Evolutionary conservation across 2,888 invertebrate genomes (phyloP).

Genomic region (Eupelmus urozonus): DNA sequence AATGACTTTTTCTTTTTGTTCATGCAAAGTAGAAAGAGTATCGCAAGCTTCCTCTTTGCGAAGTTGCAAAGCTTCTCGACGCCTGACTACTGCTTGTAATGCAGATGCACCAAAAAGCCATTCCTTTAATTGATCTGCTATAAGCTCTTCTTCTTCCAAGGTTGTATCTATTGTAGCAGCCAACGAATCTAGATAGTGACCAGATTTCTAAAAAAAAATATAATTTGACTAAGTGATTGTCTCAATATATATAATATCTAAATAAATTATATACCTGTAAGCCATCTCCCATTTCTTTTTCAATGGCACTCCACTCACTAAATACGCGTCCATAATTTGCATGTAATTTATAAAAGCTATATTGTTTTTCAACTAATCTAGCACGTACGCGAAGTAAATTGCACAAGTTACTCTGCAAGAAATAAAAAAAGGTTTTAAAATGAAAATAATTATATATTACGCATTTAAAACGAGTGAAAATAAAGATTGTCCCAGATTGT

Average conservation of each 20-base stretch:
- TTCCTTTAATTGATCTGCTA: constrained; percentile 90
- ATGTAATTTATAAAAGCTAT: constrained; percentile 88
- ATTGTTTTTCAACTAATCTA: constrained; percentile 86
- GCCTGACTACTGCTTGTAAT: constrained; percentile 85
- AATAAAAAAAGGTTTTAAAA: constrained; percentile 76
- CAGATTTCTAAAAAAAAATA: constrained; percentile 77
- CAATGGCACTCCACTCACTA: constrained; percentile 91
- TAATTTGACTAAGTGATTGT: constrained; percentile 35
- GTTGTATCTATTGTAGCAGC: constrained; percentile 86
- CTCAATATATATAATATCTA: constrained; percentile 51
- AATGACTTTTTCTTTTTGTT: constrained; percentile 78
- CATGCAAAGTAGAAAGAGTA: constrained; percentile 78
- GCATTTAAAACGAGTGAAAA: too few species aligned
- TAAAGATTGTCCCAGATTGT: too few species aligned
- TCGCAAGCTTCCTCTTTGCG: constrained; percentile 86
- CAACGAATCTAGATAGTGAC: constrained; percentile 84
- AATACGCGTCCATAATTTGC: constrained; percentile 89
- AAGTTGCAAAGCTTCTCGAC: constrained; percentile 86
- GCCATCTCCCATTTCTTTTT: constrained; percentile 89
- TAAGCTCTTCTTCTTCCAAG: constrained; percentile 89
- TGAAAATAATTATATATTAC: too few species aligned
- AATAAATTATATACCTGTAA: constrained; percentile 79
- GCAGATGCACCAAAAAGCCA: constrained; percentile 88
- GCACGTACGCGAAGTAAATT: constrained; percentile 78
- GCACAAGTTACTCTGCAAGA: constrained; percentile 74